phyloP scores from a whole-genome alignment of 1,140 invertebrate species.

The Trypoxylus dichotomus region DNA sequence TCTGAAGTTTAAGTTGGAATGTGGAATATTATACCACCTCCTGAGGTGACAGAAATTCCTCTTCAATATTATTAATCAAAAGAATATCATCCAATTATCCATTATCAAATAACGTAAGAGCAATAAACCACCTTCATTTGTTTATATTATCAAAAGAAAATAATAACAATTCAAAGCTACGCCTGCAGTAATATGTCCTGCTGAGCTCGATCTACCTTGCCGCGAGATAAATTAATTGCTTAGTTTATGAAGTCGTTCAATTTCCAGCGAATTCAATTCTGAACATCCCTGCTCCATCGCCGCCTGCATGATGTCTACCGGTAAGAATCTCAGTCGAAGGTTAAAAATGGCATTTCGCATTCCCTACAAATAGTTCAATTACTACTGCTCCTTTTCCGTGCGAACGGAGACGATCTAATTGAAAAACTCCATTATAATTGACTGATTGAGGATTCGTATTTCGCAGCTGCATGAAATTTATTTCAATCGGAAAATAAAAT shows the following conservation, averaged over 20 bases:
- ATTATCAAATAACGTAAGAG: too few relatives aligned
- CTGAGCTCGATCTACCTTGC: too few relatives aligned
- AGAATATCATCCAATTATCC: too few relatives aligned
- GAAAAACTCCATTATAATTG: conserved; percentile 8
- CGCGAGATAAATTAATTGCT: not conserved
- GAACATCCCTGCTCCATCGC: not conserved
- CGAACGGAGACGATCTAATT: not conserved
- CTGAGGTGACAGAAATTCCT: too few relatives aligned
- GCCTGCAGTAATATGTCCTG: too few relatives aligned
- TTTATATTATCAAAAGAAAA: too few relatives aligned
- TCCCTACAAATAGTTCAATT: conserved; percentile 2
- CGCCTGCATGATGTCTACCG: not conserved
- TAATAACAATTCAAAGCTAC: too few relatives aligned
- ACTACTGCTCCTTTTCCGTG: not conserved
- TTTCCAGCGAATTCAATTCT: not conserved
- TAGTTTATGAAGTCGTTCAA: not conserved
- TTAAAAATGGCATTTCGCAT: conserved; percentile 1
- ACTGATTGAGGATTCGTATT: conserved; percentile 1
- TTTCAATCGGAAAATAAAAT: not conserved
- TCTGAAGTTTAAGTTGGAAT: too few relatives aligned
- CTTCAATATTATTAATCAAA: too few relatives aligned
- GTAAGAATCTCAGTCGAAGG: not conserved
- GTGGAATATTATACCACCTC: too few relatives aligned
- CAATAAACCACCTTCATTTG: too few relatives aligned
- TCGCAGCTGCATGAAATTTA: conserved; percentile 7